phyloP scores from a whole-genome alignment of 2,797 vertebrate genomes.

The Vultur gryphus region DNA sequence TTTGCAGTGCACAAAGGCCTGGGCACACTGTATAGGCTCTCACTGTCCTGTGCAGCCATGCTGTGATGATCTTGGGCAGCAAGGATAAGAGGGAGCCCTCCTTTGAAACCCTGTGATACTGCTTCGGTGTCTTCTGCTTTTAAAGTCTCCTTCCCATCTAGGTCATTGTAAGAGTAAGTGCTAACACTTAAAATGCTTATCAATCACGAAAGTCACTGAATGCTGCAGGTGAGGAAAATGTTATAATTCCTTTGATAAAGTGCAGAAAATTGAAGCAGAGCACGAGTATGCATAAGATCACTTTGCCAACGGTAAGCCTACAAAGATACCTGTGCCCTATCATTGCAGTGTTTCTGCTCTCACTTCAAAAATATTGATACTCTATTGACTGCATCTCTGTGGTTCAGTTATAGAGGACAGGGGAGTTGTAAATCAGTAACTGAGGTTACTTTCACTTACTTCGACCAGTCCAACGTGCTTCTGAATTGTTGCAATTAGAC shows the following conservation, averaged over 20 bases:
- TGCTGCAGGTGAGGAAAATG: background rate
- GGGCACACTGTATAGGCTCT: background rate
- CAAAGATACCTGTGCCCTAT: background rate
- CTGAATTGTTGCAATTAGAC: background rate
- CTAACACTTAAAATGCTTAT: background rate
- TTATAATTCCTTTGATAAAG: background rate
- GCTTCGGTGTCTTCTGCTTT: background rate
- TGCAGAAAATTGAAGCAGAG: background rate
- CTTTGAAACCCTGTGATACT: background rate
- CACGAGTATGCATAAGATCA: accelerated
- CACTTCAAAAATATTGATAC: background rate
- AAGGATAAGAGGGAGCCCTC: background rate
- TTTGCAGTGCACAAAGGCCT: background rate
- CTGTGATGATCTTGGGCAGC: background rate
- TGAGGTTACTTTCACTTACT: background rate
- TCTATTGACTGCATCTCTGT: background rate
- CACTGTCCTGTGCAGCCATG: background rate
- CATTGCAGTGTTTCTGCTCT: background rate
- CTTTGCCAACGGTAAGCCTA: background rate
- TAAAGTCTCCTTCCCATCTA: background rate
- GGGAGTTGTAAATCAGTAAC: background rate
- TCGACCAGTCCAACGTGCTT: background rate
- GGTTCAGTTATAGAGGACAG: background rate
- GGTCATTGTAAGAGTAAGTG: background rate
- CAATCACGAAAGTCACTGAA: background rate